Percentiles rank a stretch among this genome's conserved stretches.
Conservation (phyloP, 2,797 vertebrate genomes). For the Tokudaia muenninki region DNA sequence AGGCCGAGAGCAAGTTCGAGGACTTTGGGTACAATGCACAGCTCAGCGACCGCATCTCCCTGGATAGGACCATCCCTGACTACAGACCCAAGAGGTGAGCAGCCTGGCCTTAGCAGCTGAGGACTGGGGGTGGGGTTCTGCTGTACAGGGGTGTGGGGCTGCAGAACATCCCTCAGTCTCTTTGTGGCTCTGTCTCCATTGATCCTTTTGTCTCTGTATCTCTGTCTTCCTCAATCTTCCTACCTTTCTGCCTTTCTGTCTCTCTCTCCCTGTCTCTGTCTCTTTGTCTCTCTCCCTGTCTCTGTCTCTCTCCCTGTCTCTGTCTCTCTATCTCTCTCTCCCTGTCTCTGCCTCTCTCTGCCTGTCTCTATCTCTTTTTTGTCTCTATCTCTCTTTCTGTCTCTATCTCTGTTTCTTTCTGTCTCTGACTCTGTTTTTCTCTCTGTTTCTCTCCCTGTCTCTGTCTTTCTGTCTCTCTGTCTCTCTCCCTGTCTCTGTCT, state of each 20-base stretch:
- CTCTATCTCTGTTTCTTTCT: too few relatives aligned
- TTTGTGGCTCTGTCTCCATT: not conserved
- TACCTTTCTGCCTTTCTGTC: not conserved
- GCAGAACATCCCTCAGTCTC: not conserved
- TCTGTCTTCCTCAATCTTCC: not conserved
- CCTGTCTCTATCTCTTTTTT: not conserved
- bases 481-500: not conserved
- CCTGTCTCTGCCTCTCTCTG: not conserved
- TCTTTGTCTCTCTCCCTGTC: not conserved
- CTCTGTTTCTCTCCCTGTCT: not conserved
- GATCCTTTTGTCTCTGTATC: not conserved
- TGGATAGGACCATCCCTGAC: conserved; percentile 98
- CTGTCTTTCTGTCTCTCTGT: not conserved
- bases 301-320: not conserved
- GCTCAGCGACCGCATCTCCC: conserved; percentile 97
- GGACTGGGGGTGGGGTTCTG: too few relatives aligned
- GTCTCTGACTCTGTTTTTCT: not conserved
- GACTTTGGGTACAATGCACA: conserved; percentile 98
- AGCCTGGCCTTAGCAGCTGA: not conserved
- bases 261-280: not conserved
- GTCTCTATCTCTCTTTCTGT: not conserved
- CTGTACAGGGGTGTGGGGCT: not conserved
- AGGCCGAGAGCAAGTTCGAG: conserved; percentile 94
- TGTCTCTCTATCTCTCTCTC: not conserved
- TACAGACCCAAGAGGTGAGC: conserved; percentile 98